Evolutionary conservation across 2,888 invertebrate genomes (phyloP), one percentile per base, ranked within the genome.

Genomic region (Spilosoma lubricipeda): DNA sequence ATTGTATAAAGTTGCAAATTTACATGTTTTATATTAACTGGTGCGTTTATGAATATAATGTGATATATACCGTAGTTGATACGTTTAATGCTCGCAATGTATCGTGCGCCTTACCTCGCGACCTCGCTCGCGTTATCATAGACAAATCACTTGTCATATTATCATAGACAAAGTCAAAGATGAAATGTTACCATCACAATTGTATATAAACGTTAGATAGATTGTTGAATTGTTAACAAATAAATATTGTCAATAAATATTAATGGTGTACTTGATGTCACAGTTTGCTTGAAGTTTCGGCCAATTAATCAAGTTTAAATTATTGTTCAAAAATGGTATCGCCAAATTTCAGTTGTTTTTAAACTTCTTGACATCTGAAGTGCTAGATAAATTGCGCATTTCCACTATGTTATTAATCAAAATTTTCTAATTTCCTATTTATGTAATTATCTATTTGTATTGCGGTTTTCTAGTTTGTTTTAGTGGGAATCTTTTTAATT

Each of bases 401-500:
- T 81, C 80, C 78, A 79, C 80, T 80, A 77, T 42, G 48, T 74
- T 74, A 77, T 67, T 77, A 84, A 83, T 85, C 78, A 73, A 84
- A 85, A 83, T 81, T 80, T 83, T 82, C 75, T 77, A 75, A 79
- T 72, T 73, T 78, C 77, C 79, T 72, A 80, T 83, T 82, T 82
- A 76, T 85, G 79, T 81, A 80, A 81, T 80, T 76, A 82, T 78
- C 79, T 85, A 86, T 88, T 87, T 89, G 82, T 90, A 87, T 90
- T 88, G 84, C 89, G 87, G 88, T 92, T 93, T 94, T 94, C 84
- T 92, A 93, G 87, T 93, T 93, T 93, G 90, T 93, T 94, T 94
- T 95, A 93, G 88, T 92, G 91, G 90, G 90, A 91, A 91, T 91
- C 85, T 92, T 94, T 95, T 94, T 93, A 94, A 93, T 93, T 95